Evolutionary conservation across 2,888 invertebrate genomes (phyloP), one percentile per base, ranked within the genome.

Genomic region (Stenodera caucasica): DNA sequence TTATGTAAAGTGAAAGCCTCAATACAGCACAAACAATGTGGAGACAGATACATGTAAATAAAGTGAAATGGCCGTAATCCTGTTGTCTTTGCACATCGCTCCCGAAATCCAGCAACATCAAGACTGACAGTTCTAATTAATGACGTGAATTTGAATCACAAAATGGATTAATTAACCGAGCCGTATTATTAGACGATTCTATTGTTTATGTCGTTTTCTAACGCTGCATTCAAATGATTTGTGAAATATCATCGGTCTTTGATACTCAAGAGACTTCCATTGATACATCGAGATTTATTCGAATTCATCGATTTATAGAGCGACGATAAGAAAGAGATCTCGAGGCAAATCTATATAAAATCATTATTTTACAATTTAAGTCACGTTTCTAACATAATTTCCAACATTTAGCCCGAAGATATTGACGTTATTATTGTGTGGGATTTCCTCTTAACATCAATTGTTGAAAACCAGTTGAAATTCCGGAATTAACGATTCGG

Each of bases 121-220:
- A 61, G 58, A 60, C 61, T 49, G 55, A 50, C 37, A 61, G 50
- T 55, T 58, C 63, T 68, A 70, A 70, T 68, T 70, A 70, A 68
- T 66, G 67, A 62, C 55, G 53, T 18, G 32, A 63, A 67, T 70
- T 63, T 68, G 63, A 64, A 70, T 68, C 61, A 67, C 69, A 67
- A 67, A 66, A 67, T 65, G 65, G 64, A 66, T 68, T 68, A 65
- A 68, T 68, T 66, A 67, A 58, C 15, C 21, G 9, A 21, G n/a
- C n/a, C n/a, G n/a, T n/a, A n/a, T n/a, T n/a, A n/a, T n/a, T n/a
- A n/a, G n/a, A n/a, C n/a, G n/a, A n/a, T n/a, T n/a, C n/a, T n/a
- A n/a, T 18, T 40, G 37, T 40, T 40, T 40, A 15, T 40, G 37
- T 7, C 18, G 18, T 40, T 40, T 40, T 40, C 15, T 40, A 18